Base-by-base conservation (phyloP, 2,113 vertebrate species). In the Cairina moschata region DNA sequence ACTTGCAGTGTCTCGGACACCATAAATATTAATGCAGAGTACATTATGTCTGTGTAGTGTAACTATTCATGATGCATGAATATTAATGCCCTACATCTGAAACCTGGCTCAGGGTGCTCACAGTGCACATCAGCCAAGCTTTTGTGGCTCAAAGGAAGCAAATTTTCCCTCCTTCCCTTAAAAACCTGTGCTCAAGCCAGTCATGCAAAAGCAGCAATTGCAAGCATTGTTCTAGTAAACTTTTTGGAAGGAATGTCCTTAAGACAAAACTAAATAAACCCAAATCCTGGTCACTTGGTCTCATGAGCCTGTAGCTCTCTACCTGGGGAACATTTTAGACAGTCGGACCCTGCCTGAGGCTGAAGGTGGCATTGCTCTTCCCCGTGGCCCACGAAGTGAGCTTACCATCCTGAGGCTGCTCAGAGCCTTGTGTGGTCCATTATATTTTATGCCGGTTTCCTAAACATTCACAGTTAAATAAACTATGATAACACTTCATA, bases 401-500 rank as follows among this genome's bases (percentile, higher is more conserved):
- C 79, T 42, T 66, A 74, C 91, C 18, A 56, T 26, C 40, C 13
- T 13, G 59, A 89, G 90, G 86, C 93, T 94, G 73, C 93, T 71
- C 11, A 0, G 88, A 97, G 93, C 95, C 96, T 95, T 99, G 99
- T 99, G 99, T 99, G 99, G 99, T 99, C 99, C 93, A 52, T 95
- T 94, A 87, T 93, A 86, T 96, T 97, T 97, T 95, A 95, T 86
- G 91, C 91, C 16, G 75, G 96, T 96, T 97, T 97, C 97, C 96
- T 97, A 98, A 97, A 98, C 98, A 97, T 88, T 92, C 95, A 71
- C 86, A 66, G 94, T 98, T 98, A 98, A 98, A 98, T 98, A 98
- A 98, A 98, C 95, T 90, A 81, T 96, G 98, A 98, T 98, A 98
- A 98, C 98, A 98, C 98, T 98, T 98, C 98, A 97, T 98, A 98